phyloP scores from a whole-genome alignment of 1,140 invertebrate species.

The roundworm (Caenorhabditis elegans) region DNA sequence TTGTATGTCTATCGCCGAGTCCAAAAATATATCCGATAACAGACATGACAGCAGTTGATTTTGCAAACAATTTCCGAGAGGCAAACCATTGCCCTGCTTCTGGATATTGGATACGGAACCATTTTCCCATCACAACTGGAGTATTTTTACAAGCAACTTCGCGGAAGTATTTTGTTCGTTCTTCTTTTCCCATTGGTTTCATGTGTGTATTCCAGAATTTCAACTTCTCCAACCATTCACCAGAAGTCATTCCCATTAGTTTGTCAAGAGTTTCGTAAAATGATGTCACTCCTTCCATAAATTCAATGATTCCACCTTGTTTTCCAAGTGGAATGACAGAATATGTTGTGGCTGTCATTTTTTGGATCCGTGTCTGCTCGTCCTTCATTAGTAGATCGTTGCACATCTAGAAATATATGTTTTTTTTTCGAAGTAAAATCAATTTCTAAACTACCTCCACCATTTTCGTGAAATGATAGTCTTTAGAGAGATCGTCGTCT shows the following conservation, averaged over 20 bases:
- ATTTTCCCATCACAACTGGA: neutral
- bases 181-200: neutral
- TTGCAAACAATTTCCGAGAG: neutral
- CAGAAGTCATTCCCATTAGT: neutral
- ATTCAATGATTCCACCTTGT: neutral
- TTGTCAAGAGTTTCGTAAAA: neutral
- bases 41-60: constrained; percentile 90
- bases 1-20: constrained; percentile 89
- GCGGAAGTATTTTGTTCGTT: neutral
- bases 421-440: too few relatives aligned
- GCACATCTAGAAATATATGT: neutral
- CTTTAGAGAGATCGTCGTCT: neutral
- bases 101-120: constrained; percentile 6
- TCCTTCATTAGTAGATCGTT: constrained; percentile 12
- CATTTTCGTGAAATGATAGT: constrained; percentile 12
- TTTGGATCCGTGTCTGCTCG: neutral
- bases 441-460: neutral
- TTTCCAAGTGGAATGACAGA: neutral
- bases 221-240: neutral
- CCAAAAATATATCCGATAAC: constrained; percentile 97
- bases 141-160: neutral
- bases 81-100: neutral
- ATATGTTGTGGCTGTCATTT: neutral
- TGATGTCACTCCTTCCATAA: neutral
- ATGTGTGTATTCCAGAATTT: neutral